phyloP scores from a whole-genome alignment of 2,888 invertebrate species.

The Xestia sexstrigata region DNA sequence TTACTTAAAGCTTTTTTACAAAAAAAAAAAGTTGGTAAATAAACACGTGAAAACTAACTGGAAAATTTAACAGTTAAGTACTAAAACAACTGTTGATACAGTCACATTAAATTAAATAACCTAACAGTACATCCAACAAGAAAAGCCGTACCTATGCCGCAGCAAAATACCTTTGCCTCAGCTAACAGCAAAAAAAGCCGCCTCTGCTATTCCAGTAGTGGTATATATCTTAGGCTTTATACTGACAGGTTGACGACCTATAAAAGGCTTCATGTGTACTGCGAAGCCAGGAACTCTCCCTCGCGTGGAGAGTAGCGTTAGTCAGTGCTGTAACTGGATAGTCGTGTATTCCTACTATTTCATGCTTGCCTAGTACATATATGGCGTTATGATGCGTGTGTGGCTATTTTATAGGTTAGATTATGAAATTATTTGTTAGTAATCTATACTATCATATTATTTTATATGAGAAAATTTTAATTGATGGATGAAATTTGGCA shows the following conservation, averaged over 20 bases:
- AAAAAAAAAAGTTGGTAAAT: not conserved
- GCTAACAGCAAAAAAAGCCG: slow-evolving; percentile 43
- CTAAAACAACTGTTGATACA: not conserved
- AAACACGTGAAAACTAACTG: not conserved
- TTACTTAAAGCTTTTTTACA: not conserved
- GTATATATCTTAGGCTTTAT: slow-evolving; percentile 69
- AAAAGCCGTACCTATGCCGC: slow-evolving; percentile 1
- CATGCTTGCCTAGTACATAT: slow-evolving; percentile 36
- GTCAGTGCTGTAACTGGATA: slow-evolving; percentile 78
- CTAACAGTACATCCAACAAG: not conserved
- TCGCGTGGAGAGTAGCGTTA: slow-evolving; percentile 77
- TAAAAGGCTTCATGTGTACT: slow-evolving; percentile 83
- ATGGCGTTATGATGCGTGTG: slow-evolving; percentile 14
- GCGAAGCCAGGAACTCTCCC: slow-evolving; percentile 76
- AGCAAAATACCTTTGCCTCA: slow-evolving; percentile 26
- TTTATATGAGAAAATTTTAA: not conserved
- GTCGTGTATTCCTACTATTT: slow-evolving; percentile 54
- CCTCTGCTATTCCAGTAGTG: slow-evolving; percentile 61
- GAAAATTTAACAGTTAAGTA: too few species aligned
- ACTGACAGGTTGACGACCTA: slow-evolving; percentile 84
- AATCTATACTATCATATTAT: not conserved
- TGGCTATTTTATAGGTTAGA: slow-evolving; percentile 25
- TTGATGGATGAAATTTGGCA: not conserved
- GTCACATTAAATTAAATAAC: slow-evolving; percentile 3
- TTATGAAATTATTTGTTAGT: not conserved